Evolutionary conservation across 2,888 invertebrate genomes (phyloP).

Genomic region (Eupithecia pulchellata): DNA sequence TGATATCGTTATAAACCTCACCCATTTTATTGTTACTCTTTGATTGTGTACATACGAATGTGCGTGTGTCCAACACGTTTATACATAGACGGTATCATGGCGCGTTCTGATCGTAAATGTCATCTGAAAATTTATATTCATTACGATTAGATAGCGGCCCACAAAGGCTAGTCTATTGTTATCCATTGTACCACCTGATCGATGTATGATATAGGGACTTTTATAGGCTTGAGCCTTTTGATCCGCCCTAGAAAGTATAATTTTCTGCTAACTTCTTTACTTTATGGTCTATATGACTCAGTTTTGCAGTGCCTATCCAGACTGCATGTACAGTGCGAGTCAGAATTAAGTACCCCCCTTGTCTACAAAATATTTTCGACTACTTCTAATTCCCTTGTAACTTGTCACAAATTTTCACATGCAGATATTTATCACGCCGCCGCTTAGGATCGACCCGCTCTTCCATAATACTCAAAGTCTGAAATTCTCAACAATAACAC

Average conservation of each 20-base stretch:
- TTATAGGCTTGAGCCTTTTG: conserved; percentile 64
- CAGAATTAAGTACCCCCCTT: too few species aligned
- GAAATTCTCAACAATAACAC: too few species aligned
- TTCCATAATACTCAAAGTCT: too few species aligned
- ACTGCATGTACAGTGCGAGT: too few species aligned
- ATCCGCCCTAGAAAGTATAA: conserved; percentile 54
- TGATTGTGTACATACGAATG: conserved; percentile 41
- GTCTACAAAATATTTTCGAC: too few species aligned
- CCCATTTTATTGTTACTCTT: conserved; percentile 51
- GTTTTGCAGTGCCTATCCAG: too few species aligned
- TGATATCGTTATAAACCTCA: conserved; percentile 51
- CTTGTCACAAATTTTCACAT: too few species aligned
- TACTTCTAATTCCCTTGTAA: too few species aligned
- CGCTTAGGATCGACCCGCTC: too few species aligned
- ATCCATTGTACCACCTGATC: conserved; percentile 71
- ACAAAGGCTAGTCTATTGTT: conserved; percentile 80
- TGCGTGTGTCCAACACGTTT: conserved; percentile 76
- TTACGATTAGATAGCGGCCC: conserved; percentile 83
- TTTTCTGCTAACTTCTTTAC: conserved; percentile 20
- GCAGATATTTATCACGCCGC: too few species aligned
- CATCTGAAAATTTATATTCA: conserved; percentile 85
- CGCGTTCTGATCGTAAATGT: conserved; percentile 83
- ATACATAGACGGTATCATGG: conserved; percentile 79
- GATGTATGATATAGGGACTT: conserved; percentile 73
- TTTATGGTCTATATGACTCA: neutral